Evolutionary conservation across 2,888 invertebrate genomes (phyloP).

Genomic region (Parnassius glacialis): DNA sequence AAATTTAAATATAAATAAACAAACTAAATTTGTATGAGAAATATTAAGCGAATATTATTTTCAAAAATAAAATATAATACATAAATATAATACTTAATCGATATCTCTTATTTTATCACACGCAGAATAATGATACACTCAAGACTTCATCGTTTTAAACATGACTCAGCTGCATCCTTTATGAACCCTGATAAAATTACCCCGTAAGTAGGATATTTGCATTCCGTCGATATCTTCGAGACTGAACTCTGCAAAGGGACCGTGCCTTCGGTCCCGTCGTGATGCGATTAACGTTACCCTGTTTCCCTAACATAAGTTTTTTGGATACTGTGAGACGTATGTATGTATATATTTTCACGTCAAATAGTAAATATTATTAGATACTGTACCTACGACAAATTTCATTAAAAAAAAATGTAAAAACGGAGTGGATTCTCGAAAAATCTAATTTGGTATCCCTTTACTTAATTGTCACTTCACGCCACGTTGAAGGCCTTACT

Average conservation of each 20-base stretch:
- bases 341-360: neutral
- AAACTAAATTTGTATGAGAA: too few relatives aligned
- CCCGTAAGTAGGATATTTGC: conserved; percentile 45
- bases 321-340: neutral
- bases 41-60: too few relatives aligned
- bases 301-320: conserved; percentile 31
- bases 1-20: too few relatives aligned
- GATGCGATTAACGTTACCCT: conserved; percentile 53
- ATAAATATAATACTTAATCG: too few relatives aligned
- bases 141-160: neutral
- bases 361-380: neutral
- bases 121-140: too few relatives aligned
- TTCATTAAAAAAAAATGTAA: conserved; percentile 9
- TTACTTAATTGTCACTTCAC: conserved; percentile 26
- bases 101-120: too few relatives aligned
- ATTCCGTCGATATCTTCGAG: conserved; percentile 51
- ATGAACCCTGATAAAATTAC: conserved; percentile 47
- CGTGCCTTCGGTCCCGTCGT: conserved; percentile 48
- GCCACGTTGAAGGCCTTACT: conserved; percentile 16
- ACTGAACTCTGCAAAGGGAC: conserved; percentile 39
- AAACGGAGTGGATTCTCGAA: conserved; percentile 22
- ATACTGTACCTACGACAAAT: neutral
- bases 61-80: too few relatives aligned
- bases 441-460: conserved; percentile 25
- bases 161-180: conserved; percentile 44